Base-by-base conservation (phyloP, 1,140 invertebrate genomes). In the Bilobella aurantiaca region DNA sequence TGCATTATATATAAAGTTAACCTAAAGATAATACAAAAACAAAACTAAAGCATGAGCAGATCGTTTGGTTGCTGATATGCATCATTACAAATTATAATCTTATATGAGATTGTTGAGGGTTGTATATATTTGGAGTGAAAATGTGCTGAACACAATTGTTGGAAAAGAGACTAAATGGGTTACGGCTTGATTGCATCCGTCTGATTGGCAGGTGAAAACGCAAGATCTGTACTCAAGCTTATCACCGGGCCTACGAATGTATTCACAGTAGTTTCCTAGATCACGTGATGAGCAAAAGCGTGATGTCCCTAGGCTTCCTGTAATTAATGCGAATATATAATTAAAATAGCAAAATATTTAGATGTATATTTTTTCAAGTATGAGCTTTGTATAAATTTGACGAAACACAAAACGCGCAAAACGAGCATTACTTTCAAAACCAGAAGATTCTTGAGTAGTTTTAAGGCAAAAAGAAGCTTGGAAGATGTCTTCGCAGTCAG, bases 171-270 rank as follows among this genome's bases (percentile, higher is more conserved):
- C n/a, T n/a, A n/a, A n/a, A n/a, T n/a, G n/a, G n/a, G n/a, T n/a
- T n/a, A n/a, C n/a, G n/a, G n/a, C n/a, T n/a, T n/a, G n/a, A n/a
- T 98, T 98, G 77, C 95, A 98, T 25, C 88, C 91, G 76, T 97
- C 89, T 0, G 83, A 81, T 46, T 79, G 79, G 75, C 94, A 98
- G 0, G 93, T 96, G 75, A 87, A 94, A 42, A 97, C 85, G 79
- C 95, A 98, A 5, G 92, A 93, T 62, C 93, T 82, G 77, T 96
- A 97, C 72, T 90, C 87, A 63, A 93, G 77, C 67, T 81, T 84
- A 76, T 98, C 94, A 46, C 93, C 93, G 23, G 86, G 86, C 68
- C 93, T 88, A 62, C 84, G 79, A 1, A 96, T 87, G 77, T 92
- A 95, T 75, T 96, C 87, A 76, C 95, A 98, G 72, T 93, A 93